Conservation (phyloP, 2,113 vertebrate species). For the Malurus cyaneus region DNA sequence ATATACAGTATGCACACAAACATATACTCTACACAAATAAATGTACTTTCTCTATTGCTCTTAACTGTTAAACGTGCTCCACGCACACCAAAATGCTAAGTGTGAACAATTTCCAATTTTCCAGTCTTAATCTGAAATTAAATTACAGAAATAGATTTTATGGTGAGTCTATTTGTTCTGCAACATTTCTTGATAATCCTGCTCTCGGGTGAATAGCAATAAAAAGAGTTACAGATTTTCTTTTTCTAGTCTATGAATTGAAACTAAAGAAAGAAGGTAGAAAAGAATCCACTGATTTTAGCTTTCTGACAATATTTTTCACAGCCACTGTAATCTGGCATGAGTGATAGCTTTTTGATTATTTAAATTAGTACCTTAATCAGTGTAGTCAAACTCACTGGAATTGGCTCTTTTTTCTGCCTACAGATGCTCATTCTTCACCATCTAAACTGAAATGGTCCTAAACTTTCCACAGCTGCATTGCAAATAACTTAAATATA, state of each 20-base stretch:
- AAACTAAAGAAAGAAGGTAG: not conserved
- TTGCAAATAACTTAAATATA: not conserved
- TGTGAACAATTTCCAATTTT: not conserved
- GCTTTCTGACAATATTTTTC: conserved; percentile 5
- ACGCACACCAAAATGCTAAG: not conserved
- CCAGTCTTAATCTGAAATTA: not conserved
- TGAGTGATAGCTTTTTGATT: not conserved
- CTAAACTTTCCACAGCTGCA: not conserved
- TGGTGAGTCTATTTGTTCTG: not conserved
- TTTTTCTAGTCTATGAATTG: not conserved
- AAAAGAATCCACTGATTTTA: not conserved
- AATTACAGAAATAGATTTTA: not conserved
- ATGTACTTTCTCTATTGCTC: not conserved
- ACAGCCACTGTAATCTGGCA: not conserved
- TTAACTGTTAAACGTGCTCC: not conserved
- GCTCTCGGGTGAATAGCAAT: not conserved
- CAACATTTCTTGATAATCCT: not conserved
- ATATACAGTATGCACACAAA: not conserved
- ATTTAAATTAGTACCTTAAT: not conserved
- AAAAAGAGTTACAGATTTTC: not conserved
- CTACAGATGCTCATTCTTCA: not conserved
- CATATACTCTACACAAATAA: not conserved
- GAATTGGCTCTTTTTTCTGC: not conserved
- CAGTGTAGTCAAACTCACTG: not conserved
- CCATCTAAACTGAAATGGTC: not conserved